Evolutionary conservation across 2,888 invertebrate genomes (phyloP).

Genomic region (Drosophila limbata): DNA sequence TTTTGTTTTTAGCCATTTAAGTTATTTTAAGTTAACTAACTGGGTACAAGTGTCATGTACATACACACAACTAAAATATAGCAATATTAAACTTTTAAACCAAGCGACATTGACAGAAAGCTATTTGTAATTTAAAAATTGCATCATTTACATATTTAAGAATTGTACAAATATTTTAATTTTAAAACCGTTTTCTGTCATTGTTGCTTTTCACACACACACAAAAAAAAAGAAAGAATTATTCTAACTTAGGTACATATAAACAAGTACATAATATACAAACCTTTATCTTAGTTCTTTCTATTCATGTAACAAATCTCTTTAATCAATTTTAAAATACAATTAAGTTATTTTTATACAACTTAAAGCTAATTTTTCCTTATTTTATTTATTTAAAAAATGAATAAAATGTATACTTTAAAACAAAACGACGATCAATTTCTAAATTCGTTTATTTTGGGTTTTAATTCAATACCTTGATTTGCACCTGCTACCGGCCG

Average conservation of each 20-base stretch:
- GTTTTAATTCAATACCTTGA: conserved; percentile 21
- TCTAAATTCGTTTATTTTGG: conserved; percentile 60
- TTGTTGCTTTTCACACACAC: neutral
- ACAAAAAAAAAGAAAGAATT: neutral
- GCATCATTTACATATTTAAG: conserved; percentile 5
- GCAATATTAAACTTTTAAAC: neutral
- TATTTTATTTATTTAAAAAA: conserved; percentile 77
- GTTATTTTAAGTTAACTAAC: conserved; percentile 35
- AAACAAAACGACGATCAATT: conserved; percentile 47
- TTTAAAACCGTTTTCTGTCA: conserved; percentile 11
- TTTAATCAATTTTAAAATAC: conserved; percentile 34
- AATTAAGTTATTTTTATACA: conserved; percentile 46
- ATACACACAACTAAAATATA: conserved; percentile 30
- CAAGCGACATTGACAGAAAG: conserved; percentile 1
- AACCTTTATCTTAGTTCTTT: conserved; percentile 22
- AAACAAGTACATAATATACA: conserved; percentile 30
- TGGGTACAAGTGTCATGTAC: conserved; percentile 45
- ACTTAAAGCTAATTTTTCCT: conserved; percentile 39
- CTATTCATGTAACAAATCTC: conserved; percentile 41
- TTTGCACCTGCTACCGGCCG: conserved; percentile 12
- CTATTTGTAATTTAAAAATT: neutral
- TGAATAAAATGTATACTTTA: conserved; percentile 70
- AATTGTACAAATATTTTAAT: conserved; percentile 43
- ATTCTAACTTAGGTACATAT: conserved; percentile 13
- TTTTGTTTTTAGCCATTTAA: conserved; percentile 4